Evolutionary conservation across 2,888 invertebrate species (phyloP).

Genomic region (Patella caerulea): DNA sequence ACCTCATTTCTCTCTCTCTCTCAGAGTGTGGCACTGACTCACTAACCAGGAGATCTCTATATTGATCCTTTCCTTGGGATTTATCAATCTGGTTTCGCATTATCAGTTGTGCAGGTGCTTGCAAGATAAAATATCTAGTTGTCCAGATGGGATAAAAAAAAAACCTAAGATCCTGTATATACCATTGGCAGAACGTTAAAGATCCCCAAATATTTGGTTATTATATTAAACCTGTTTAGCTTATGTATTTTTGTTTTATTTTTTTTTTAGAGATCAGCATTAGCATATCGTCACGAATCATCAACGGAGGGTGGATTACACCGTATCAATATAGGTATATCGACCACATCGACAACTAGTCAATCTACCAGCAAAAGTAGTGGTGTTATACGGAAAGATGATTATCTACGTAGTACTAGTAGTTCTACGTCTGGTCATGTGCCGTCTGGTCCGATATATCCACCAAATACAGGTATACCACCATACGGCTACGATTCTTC

Average conservation of each 20-base stretch:
- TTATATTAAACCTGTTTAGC: not conserved
- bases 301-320: conserved; percentile 68
- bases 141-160: too few relatives aligned
- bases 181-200: too few relatives aligned
- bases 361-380: conserved; percentile 91
- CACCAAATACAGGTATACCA: conserved; percentile 49
- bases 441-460: conserved; percentile 45
- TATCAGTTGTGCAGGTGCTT: too few relatives aligned
- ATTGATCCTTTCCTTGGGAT: too few relatives aligned
- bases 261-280: conserved; percentile 79
- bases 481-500: conserved; percentile 61
- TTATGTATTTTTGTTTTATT: conserved; percentile 9
- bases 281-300: conserved; percentile 81
- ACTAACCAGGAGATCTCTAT: too few relatives aligned
- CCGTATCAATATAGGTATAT: conserved; percentile 82
- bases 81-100: too few relatives aligned
- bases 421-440: conserved; percentile 67
- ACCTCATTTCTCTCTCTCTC: too few relatives aligned
- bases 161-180: too few relatives aligned
- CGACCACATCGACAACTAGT: conserved; percentile 94
- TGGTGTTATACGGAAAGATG: conserved; percentile 83
- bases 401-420: conserved; percentile 65
- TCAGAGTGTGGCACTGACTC: too few relatives aligned
- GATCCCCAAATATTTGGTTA: too few relatives aligned
- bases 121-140: too few relatives aligned